Conservation (phyloP, 2,113 vertebrate species). For the Ammodytes dubius region DNA sequence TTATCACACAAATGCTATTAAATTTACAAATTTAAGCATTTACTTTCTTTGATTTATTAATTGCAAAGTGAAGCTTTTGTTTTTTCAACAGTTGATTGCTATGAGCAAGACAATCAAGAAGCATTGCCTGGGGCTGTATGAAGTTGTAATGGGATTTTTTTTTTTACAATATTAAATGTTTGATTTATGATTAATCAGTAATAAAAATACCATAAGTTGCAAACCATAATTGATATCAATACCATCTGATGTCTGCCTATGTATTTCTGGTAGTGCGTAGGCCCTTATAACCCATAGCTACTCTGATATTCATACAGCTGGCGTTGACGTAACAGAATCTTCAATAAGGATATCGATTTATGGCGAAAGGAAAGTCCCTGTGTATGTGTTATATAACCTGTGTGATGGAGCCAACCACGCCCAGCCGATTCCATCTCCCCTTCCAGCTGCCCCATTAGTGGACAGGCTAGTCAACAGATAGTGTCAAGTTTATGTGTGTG, state of each 20-base stretch:
- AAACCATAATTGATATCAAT: not conserved
- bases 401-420: slow-evolving; percentile 43
- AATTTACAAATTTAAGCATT: not conserved
- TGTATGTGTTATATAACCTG: slow-evolving; percentile 49
- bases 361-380: slow-evolving; percentile 33
- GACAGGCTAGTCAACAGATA: too few relatives aligned
- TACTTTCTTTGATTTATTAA: too few relatives aligned
- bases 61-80: too few relatives aligned
- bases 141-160: not conserved
- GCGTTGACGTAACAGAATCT: slow-evolving; percentile 40
- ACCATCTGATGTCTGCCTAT: too few relatives aligned
- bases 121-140: not conserved
- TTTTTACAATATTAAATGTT: too few relatives aligned
- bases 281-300: not conserved
- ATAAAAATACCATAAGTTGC: not conserved
- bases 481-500: slow-evolving; percentile 24
- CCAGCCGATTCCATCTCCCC: slow-evolving; percentile 40
- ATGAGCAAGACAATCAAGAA: not conserved
- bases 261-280: not conserved
- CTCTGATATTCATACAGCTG: slow-evolving; percentile 17
- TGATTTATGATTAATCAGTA: not conserved
- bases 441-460: slow-evolving; percentile 65
- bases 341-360: slow-evolving; percentile 35
- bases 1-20: not conserved
- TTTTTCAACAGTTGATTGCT: not conserved